Percentiles rank a stretch among this genome's conserved stretches.
Evolutionary conservation across 2,113 vertebrate species (phyloP).

Genomic region (Paramormyrops kingsleyae): DNA sequence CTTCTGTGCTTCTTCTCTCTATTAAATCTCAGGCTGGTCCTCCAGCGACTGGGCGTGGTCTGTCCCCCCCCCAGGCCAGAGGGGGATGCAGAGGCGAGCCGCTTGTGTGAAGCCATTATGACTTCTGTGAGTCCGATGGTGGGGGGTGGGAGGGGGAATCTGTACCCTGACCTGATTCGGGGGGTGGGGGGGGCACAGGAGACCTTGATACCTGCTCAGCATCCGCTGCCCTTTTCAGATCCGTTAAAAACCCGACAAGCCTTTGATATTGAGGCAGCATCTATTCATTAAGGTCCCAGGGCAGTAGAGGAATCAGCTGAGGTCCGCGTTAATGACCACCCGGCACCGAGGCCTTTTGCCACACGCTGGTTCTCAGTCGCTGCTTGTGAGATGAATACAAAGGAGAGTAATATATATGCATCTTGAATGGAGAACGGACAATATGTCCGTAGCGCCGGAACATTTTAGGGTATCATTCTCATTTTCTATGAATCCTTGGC

Average conservation of each 20-base stretch:
- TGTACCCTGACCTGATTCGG: background rate
- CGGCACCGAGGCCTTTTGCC: background rate
- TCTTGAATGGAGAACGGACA: background rate
- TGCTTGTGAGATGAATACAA: background rate
- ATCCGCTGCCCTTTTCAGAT: background rate
- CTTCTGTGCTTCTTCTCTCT: background rate
- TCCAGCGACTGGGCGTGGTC: constrained; percentile 56
- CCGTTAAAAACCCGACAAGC: background rate
- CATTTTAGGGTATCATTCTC: background rate
- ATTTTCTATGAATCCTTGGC: background rate
- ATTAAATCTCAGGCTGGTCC: constrained; percentile 42
- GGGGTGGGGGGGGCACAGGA: background rate
- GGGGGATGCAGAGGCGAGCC: constrained; percentile 48
- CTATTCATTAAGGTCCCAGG: background rate
- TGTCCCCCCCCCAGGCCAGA: constrained; percentile 45
- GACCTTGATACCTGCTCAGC: background rate
- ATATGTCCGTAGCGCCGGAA: background rate
- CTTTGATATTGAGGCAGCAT: background rate
- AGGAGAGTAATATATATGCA: background rate
- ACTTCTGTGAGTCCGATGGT: constrained; percentile 52
- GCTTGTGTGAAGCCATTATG: constrained; percentile 49
- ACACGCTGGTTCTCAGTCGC: background rate
- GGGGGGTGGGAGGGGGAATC: background rate
- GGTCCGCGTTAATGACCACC: background rate
- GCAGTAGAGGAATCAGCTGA: background rate